These are phyloP conservation scores for Strigops habroptila DNA, from an alignment of 2,113 vertebrate genomes.

Conservation along the genomic window DNA sequence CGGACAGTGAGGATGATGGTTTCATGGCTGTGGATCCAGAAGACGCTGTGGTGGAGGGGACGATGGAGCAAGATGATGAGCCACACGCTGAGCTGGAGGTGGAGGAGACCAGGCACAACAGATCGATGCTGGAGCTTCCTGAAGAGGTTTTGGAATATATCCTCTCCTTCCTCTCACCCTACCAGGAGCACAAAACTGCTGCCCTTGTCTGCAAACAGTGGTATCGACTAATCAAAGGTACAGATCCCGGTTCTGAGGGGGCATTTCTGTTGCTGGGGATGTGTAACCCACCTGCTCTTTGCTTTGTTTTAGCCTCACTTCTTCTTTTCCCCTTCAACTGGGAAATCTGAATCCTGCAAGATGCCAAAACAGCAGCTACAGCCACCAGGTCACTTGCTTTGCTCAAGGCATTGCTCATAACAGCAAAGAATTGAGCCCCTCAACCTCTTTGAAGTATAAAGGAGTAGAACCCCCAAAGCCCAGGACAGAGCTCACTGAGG, in stretches of 20 bases:
- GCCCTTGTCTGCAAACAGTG: conserved; percentile 98
- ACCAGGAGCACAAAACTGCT: conserved; percentile 97
- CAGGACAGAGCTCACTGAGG: rapidly evolving
- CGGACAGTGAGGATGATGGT: conserved; percentile 89
- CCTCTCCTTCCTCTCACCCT: conserved; percentile 95
- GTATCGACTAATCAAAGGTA: conserved; percentile 99
- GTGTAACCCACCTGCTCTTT: neutral
- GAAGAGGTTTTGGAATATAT: conserved; percentile 98
- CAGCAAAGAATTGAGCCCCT: neutral
- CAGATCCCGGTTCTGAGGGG: neutral
- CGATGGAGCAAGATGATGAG: conserved; percentile 76
- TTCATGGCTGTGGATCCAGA: conserved; percentile 94
- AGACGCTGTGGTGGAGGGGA: conserved; percentile 72
- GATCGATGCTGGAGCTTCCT: conserved; percentile 89
- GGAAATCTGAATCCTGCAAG: neutral
- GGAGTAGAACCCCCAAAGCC: neutral
- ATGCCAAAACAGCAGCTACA: neutral
- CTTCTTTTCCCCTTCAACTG: neutral
- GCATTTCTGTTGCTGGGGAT: neutral
- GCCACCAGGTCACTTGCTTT: rapidly evolving
- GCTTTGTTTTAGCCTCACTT: neutral
- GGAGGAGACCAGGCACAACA: conserved; percentile 61
- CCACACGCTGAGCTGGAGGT: conserved; percentile 61
- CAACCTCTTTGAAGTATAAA: neutral
- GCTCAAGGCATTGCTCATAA: neutral